Evolutionary conservation across 1,140 invertebrate species (phyloP).

Genomic region (Drosophila nigrodunni): DNA sequence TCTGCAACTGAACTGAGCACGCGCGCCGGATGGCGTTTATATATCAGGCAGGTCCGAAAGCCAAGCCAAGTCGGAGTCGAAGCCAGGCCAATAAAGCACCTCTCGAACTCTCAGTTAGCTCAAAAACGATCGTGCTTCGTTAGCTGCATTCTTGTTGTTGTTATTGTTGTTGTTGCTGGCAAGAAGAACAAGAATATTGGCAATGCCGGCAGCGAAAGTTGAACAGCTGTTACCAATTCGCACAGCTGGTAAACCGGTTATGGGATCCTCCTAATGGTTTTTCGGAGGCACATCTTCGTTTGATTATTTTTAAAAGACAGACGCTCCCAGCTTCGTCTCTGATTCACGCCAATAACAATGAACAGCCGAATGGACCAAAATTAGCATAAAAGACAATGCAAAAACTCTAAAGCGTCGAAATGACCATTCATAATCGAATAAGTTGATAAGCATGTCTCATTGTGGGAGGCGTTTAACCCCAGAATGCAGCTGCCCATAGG

Average conservation of each 20-base stretch:
- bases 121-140: constrained; percentile 23
- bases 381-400: constrained; percentile 33
- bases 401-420: constrained; percentile 17
- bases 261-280: constrained; percentile 18
- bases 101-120: not conserved
- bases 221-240: constrained; percentile 33
- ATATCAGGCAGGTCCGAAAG: constrained; percentile 56
- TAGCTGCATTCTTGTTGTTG: constrained; percentile 31
- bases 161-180: no score
- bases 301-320: constrained; percentile 40
- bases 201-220: constrained; percentile 71
- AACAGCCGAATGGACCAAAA: constrained; percentile 16
- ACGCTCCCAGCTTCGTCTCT: constrained; percentile 32
- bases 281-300: constrained; percentile 6
- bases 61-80: constrained; percentile 5
- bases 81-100: not conserved
- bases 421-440: constrained; percentile 30
- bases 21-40: constrained; percentile 74
- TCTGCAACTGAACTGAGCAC: constrained; percentile 79
- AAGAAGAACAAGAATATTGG: constrained; percentile 62
- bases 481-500: not conserved
- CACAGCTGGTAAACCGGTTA: constrained; percentile 73
- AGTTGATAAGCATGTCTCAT: constrained; percentile 5
- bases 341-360: constrained; percentile 42
- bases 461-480: constrained; percentile 38